Evolutionary conservation across 2,797 vertebrate genomes (phyloP).

Genomic region (Fundulus diaphanus): DNA sequence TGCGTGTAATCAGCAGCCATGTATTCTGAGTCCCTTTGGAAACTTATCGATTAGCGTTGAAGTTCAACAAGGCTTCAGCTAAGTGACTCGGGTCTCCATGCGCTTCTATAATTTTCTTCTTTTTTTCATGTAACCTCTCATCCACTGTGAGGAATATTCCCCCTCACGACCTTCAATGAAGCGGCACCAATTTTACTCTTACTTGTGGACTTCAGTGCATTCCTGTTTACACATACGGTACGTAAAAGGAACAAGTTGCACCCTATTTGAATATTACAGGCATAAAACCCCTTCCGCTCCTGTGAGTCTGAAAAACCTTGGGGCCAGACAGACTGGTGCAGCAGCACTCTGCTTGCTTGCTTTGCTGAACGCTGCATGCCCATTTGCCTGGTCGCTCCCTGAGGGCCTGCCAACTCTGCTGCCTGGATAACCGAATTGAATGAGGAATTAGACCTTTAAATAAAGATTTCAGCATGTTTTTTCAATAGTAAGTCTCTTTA

Average conservation of each 20-base stretch:
- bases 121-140: constrained; percentile 22
- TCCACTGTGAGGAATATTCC: constrained; percentile 14
- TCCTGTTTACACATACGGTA: constrained; percentile 23
- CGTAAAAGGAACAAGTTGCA: constrained; percentile 36
- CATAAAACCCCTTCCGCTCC: constrained; percentile 66
- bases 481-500: neutral
- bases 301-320: constrained; percentile 59
- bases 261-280: constrained; percentile 50
- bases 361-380: constrained; percentile 49
- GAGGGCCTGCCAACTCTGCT: constrained; percentile 10
- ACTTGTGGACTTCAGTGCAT: constrained; percentile 20
- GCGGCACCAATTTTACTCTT: constrained; percentile 15
- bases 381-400: constrained; percentile 36
- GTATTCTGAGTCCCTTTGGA: constrained; percentile 34
- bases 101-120: constrained; percentile 9
- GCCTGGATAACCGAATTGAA: constrained; percentile 20
- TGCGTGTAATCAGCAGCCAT: constrained; percentile 19
- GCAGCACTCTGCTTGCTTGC: constrained; percentile 39
- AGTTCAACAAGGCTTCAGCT: constrained; percentile 17
- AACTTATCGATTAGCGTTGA: constrained; percentile 46
- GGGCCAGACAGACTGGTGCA: constrained; percentile 37
- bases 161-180: constrained; percentile 14
- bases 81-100: constrained; percentile 14
- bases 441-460: constrained; percentile 12
- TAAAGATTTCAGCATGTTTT: neutral